Percentiles rank a stretch among this genome's conserved stretches.
These are phyloP conservation scores for Liopterus haemorrhoidalis DNA, from an alignment of 2,888 invertebrate species.

Conservation along the genomic window DNA sequence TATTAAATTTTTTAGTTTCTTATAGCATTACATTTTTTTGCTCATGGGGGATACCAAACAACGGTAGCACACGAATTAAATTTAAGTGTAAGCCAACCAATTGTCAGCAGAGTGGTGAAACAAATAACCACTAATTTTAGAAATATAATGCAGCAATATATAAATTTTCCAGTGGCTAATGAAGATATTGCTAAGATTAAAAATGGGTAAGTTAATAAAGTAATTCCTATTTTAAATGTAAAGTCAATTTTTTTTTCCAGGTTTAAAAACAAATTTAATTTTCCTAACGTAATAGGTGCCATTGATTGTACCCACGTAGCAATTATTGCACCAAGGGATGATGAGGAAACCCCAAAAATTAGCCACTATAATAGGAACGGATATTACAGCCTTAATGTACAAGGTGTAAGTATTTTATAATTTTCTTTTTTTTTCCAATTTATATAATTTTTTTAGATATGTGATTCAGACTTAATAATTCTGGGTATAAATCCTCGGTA, in stretches of 20 bases:
- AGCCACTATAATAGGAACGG: conserved; percentile 13
- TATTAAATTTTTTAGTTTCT: too few species aligned
- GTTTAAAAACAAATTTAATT: conserved; percentile 5
- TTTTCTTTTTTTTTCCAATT: conserved; percentile 6
- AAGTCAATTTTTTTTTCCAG: too few species aligned
- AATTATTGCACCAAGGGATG: conserved; percentile 5
- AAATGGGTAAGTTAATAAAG: too few species aligned
- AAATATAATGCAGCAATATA: neutral
- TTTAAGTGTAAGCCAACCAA: conserved; percentile 10
- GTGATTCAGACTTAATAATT: too few species aligned
- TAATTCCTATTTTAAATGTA: too few species aligned
- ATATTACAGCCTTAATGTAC: too few species aligned
- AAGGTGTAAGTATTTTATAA: too few species aligned
- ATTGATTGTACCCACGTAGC: conserved; percentile 13
- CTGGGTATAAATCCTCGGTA: conserved; percentile 10
- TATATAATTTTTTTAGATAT: conserved; percentile 1
- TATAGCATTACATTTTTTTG: too few species aligned
- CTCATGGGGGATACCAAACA: conserved; percentile 3
- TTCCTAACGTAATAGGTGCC: conserved; percentile 5
- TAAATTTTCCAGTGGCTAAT: conserved; percentile 9
- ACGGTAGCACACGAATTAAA: conserved; percentile 7
- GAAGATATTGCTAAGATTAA: too few species aligned
- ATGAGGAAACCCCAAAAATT: too few species aligned
- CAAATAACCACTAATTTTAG: too few species aligned
- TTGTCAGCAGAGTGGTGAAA: too few species aligned